These are phyloP conservation scores for Streptopelia turtur DNA, from an alignment of 2,797 vertebrate genomes.

Conservation along the genomic window DNA sequence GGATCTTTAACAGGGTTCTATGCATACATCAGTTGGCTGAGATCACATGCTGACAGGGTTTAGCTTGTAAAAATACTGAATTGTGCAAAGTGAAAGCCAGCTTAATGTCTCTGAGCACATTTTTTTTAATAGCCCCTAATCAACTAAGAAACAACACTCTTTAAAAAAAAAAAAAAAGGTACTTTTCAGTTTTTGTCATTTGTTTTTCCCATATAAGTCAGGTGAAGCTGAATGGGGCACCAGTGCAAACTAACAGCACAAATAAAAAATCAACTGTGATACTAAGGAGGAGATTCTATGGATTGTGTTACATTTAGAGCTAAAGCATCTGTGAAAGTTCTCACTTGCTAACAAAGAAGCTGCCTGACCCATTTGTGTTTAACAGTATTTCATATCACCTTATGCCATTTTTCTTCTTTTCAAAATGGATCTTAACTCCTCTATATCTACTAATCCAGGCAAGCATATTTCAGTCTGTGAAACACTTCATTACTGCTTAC, in stretches of 20 bases:
- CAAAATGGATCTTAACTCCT: neutral
- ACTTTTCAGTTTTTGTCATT: neutral
- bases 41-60: neutral
- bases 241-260: neutral
- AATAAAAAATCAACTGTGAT: neutral
- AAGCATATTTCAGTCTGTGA: neutral
- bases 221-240: neutral
- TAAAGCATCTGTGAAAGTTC: neutral
- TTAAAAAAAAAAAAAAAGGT: no score
- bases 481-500: neutral
- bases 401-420: neutral
- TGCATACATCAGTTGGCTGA: fast-evolving
- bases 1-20: neutral
- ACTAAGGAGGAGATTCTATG: neutral
- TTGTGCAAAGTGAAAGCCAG: neutral
- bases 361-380: neutral
- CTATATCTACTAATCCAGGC: neutral
- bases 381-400: neutral
- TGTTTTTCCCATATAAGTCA: neutral
- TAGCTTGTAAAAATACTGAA: neutral
- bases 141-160: neutral
- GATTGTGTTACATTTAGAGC: neutral
- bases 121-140: neutral
- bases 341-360: neutral
- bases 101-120: neutral